Base-by-base conservation (phyloP, 2,797 vertebrate species). In the Argentina silus region DNA sequence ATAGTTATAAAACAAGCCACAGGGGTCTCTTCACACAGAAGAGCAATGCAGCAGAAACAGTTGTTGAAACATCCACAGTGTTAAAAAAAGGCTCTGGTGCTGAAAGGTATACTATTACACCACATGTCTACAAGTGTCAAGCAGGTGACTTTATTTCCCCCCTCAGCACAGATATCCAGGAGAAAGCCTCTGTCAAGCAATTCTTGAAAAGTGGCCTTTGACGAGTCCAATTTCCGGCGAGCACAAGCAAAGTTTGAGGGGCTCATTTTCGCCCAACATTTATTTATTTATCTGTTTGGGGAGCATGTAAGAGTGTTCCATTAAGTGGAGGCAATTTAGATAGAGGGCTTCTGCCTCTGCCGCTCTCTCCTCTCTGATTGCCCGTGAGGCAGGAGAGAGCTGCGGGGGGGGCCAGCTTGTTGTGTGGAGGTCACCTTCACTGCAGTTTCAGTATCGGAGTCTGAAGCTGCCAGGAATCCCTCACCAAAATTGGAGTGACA, bases 261-360 rank as follows among this genome's bases (percentile, higher is more conserved):
- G 79, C 84, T 86, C 78, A 74, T 86, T 89, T 90, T 89, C 80
- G 83, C 76, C 77, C 86, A 87, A 73, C 80, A 72, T 78, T 86
- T 85, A 72, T 91, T 88, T 86, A 82, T 88, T 87, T 90, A 83
- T 86, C 87, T 91, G 87, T 85, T 36, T 77, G 69, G 76, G 85
- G 88, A 86, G 87, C 83, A 70, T 85, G 89, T 87, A 81, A 91
- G 90, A 88, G 90, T 90, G 83, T 90, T 90, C 88, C 82, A 89
- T 92, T 90, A 90, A 88, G 88, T 77, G 83, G 76, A 73, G 84
- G 87, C 91, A 91, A 91, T 92, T 90, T 91, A 88, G 86, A 86
- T 87, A 87, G 90, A 89, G 91, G 88, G 86, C 89, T 88, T 83
- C 85, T 86, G 84, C 78, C 4, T 4, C 72, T 45, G 77, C 85